Percentiles rank a stretch among this genome's conserved stretches.
phyloP scores from a whole-genome alignment of 2,888 invertebrate genomes.

The Scrobipalpa atriplicella region DNA sequence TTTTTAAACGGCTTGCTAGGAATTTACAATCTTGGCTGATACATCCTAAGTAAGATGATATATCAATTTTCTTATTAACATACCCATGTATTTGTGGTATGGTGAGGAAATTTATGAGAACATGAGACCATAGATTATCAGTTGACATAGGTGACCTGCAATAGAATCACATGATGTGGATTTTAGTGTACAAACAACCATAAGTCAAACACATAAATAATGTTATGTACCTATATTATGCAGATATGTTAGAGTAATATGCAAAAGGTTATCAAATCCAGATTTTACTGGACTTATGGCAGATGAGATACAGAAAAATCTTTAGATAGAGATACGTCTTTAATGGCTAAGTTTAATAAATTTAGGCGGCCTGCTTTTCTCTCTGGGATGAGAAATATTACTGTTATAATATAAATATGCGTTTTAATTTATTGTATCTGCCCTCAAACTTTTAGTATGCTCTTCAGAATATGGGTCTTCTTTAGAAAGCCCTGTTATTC shows the following conservation, averaged over 20 bases:
- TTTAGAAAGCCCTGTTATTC: no score
- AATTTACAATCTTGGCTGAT: no score
- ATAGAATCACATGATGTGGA: slow-evolving; percentile 4
- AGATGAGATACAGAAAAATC: not conserved
- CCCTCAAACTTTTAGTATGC: no score
- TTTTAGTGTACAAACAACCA: not conserved
- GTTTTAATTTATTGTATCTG: no score
- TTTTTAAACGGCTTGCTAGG: no score
- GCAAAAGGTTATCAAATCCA: slow-evolving; percentile 3
- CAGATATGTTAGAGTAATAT: not conserved
- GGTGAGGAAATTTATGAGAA: not conserved
- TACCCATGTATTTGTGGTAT: not conserved
- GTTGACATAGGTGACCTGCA: not conserved
- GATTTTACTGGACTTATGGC: not conserved
- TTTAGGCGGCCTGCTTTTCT: no score
- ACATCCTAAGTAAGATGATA: not conserved
- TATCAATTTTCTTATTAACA: not conserved
- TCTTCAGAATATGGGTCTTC: no score
- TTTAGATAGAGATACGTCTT: no score
- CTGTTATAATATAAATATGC: no score
- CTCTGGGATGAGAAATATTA: no score
- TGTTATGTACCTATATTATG: not conserved
- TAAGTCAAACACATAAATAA: not conserved
- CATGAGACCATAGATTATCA: not conserved
- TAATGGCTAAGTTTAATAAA: no score